These are phyloP conservation scores for Delphinapterus leucas DNA, from an alignment of 2,113 vertebrate genomes.

Conservation along the genomic window DNA sequence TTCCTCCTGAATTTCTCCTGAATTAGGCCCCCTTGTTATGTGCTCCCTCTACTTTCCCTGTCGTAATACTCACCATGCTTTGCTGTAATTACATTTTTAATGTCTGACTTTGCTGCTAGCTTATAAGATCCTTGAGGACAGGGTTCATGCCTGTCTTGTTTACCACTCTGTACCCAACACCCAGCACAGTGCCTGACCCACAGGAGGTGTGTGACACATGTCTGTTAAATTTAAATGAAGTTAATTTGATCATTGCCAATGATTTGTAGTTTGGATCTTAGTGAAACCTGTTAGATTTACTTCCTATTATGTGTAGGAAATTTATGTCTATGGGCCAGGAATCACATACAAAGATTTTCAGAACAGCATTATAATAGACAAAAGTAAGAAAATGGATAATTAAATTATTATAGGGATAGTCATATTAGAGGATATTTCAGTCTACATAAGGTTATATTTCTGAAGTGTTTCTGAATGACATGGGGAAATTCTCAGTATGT, in stretches of 20 bases:
- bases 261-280: not conserved
- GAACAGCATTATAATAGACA: not conserved
- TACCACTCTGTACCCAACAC: not conserved
- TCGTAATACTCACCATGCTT: not conserved
- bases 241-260: not conserved
- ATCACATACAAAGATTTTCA: not conserved
- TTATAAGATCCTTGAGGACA: not conserved
- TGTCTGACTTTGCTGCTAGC: not conserved
- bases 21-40: not conserved
- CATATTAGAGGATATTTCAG: conserved; percentile 5
- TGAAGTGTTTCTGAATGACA: conserved; percentile 13
- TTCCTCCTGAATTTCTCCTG: not conserved
- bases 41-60: not conserved
- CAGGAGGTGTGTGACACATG: not conserved
- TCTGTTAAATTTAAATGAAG: not conserved
- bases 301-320: not conserved
- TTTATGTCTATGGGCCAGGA: not conserved
- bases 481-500: conserved; percentile 2
- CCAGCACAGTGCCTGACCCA: not conserved
- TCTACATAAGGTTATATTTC: not conserved
- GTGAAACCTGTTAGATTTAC: not conserved
- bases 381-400: not conserved
- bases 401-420: not conserved
- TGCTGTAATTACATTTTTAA: not conserved
- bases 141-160: not conserved